A percentile compares a stretch with the other conserved stretches of the same genome.
phyloP scores from a whole-genome alignment of 1,140 invertebrate species.

The Zaprionus africanus region DNA sequence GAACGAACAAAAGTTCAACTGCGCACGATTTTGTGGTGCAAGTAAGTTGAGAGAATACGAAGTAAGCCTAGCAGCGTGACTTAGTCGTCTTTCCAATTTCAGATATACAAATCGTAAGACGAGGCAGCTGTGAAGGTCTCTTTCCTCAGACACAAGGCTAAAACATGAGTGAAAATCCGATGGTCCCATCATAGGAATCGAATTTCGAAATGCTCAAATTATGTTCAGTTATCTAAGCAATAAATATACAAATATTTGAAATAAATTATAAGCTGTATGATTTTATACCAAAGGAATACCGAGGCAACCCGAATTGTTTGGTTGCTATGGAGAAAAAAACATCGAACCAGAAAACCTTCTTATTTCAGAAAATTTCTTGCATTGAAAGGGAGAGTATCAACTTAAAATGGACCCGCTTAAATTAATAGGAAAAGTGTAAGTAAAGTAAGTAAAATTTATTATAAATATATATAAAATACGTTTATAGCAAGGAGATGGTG shows the following conservation, averaged over 20 bases:
- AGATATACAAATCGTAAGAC: slow-evolving; percentile 77
- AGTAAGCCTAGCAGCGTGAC: neutral
- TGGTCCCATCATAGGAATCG: slow-evolving; percentile 4
- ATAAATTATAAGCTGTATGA: neutral
- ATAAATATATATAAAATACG: slow-evolving; percentile 1
- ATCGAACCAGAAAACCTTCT: neutral
- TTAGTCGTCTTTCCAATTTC: slow-evolving; percentile 9
- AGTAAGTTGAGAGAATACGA: slow-evolving; percentile 73
- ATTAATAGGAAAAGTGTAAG: slow-evolving; percentile 70
- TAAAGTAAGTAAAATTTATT: slow-evolving; percentile 15
- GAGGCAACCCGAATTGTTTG: neutral
- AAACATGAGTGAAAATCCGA: neutral
- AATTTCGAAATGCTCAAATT: slow-evolving; percentile 21
- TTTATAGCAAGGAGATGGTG: slow-evolving; percentile 69
- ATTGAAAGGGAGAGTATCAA: neutral
- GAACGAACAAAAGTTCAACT: slow-evolving; percentile 87
- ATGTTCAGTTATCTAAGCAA: neutral
- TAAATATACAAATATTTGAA: neutral
- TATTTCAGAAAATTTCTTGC: neutral
- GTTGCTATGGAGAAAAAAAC: slow-evolving; percentile 12
- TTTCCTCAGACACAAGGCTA: slow-evolving; percentile 71
- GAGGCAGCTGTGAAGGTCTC: slow-evolving; percentile 73
- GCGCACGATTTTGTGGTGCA: slow-evolving; percentile 87
- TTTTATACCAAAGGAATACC: neutral
- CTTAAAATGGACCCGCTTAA: slow-evolving; percentile 59